Percentiles rank a stretch among this genome's conserved stretches.
Conservation (phyloP, 1,140 invertebrate genomes). For the Gyrodactylus salaris region DNA sequence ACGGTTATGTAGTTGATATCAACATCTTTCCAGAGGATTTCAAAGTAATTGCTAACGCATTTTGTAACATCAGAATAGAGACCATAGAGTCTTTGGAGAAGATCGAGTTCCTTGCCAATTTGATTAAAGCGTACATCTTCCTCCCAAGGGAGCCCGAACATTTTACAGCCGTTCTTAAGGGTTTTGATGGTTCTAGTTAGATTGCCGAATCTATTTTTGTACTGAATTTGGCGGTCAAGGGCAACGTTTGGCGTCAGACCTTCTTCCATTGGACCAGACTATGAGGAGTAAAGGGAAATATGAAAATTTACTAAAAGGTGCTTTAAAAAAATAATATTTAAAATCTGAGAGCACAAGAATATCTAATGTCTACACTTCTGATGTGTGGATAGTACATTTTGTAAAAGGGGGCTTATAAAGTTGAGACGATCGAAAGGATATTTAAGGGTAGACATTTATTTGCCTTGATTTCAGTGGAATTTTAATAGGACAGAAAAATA, state of each 20-base stretch:
- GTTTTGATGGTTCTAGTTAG: slow-evolving; percentile 63
- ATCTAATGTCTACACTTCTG: too few species aligned
- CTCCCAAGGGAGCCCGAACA: slow-evolving; percentile 54
- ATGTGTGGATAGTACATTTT: too few species aligned
- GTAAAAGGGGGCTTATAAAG: too few species aligned
- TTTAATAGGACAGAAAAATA: too few species aligned
- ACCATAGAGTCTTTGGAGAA: slow-evolving; percentile 65
- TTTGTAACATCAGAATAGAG: slow-evolving; percentile 70
- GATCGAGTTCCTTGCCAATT: slow-evolving; percentile 71
- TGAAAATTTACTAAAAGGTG: background rate
- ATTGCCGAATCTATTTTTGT: slow-evolving; percentile 73
- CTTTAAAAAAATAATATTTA: too few species aligned
- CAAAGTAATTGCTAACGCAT: slow-evolving; percentile 57
- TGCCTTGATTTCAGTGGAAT: too few species aligned
- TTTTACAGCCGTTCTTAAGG: slow-evolving; percentile 60
- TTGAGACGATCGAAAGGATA: too few species aligned
- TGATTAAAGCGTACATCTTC: slow-evolving; percentile 60
- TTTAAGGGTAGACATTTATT: too few species aligned
- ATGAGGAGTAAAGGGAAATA: slow-evolving; percentile 31
- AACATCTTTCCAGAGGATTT: slow-evolving; percentile 63
- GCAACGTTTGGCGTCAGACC: slow-evolving; percentile 56
- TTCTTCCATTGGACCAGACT: slow-evolving; percentile 52
- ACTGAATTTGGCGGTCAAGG: slow-evolving; percentile 51
- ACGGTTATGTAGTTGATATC: slow-evolving; percentile 78
- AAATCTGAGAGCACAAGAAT: too few species aligned